Percentiles rank a stretch among this genome's conserved stretches.
Evolutionary conservation across 2,113 vertebrate genomes (phyloP).

Genomic region (Pogona vitticeps): DNA sequence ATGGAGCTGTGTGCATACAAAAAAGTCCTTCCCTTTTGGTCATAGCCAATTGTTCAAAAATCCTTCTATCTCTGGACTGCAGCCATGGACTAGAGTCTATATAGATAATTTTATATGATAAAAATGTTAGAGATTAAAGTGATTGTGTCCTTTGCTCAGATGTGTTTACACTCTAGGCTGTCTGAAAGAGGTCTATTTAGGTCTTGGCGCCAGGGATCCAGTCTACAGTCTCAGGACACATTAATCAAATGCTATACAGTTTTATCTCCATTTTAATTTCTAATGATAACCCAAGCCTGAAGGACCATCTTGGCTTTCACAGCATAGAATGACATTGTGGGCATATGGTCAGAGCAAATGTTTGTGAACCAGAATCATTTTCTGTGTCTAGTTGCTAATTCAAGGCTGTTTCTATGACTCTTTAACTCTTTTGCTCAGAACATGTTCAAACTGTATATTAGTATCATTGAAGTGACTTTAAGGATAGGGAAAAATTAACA

Average conservation of each 20-base stretch:
- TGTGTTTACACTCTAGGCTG: constrained; percentile 44
- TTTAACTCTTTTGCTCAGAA: background rate
- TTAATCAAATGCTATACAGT: background rate
- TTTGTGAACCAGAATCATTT: constrained; percentile 4
- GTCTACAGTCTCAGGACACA: constrained; percentile 30
- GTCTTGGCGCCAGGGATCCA: constrained; percentile 30
- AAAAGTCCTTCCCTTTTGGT: background rate
- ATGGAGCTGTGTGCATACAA: background rate
- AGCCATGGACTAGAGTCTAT: constrained; percentile 15
- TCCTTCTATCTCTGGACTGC: constrained; percentile 14
- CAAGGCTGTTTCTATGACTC: background rate
- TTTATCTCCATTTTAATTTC: constrained; percentile 5
- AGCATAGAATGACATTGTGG: background rate
- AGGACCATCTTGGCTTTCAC: background rate
- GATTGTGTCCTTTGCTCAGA: background rate
- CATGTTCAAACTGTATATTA: background rate
- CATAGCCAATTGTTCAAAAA: background rate
- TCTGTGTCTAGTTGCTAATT: background rate
- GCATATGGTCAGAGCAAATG: background rate
- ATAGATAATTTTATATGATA: constrained; percentile 3
- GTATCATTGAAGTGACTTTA: background rate
- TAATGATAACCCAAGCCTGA: constrained; percentile 9
- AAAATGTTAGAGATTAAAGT: constrained; percentile 46
- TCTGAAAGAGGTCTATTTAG: constrained; percentile 47
- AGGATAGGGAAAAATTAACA: background rate